A percentile compares a stretch with the other conserved stretches of the same genome.
These are phyloP conservation scores for Melanargia galathea DNA, from an alignment of 2,888 invertebrate genomes.

Conservation along the genomic window DNA sequence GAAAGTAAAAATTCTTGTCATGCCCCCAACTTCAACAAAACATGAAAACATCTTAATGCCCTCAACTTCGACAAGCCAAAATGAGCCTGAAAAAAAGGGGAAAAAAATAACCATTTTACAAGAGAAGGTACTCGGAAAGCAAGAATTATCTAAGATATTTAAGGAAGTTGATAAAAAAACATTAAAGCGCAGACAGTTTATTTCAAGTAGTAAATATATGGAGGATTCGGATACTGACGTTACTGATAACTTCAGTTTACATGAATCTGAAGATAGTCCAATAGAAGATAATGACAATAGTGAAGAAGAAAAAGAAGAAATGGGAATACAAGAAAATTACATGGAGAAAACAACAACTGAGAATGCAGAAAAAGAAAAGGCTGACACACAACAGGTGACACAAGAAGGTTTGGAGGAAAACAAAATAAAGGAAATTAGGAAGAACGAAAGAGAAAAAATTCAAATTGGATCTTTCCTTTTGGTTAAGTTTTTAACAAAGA, in stretches of 20 bases:
- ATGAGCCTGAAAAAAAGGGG: too few species aligned
- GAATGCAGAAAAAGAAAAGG: not conserved
- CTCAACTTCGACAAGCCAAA: too few species aligned
- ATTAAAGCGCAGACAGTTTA: too few species aligned
- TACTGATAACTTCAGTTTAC: not conserved
- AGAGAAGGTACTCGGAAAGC: too few species aligned
- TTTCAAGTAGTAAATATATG: not conserved
- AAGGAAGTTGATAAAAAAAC: too few species aligned
- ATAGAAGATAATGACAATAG: not conserved
- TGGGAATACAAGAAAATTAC: not conserved
- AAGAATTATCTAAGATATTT: too few species aligned
- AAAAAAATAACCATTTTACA: too few species aligned
- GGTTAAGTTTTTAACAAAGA: conserved; percentile 1
- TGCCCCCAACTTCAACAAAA: too few species aligned
- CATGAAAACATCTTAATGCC: too few species aligned
- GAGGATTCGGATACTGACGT: not conserved
- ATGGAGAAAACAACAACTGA: not conserved
- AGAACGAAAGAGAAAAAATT: not conserved
- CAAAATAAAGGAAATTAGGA: not conserved
- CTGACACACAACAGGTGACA: not conserved
- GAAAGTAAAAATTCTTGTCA: not conserved
- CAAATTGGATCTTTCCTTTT: not conserved
- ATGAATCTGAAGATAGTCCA: not conserved
- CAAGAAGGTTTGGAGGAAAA: not conserved
- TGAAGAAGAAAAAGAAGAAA: conserved; percentile 1